These are phyloP conservation scores for Nematostella vectensis DNA, from an alignment of 92 coral and sea anemone genomes.

Conservation along the genomic window DNA sequence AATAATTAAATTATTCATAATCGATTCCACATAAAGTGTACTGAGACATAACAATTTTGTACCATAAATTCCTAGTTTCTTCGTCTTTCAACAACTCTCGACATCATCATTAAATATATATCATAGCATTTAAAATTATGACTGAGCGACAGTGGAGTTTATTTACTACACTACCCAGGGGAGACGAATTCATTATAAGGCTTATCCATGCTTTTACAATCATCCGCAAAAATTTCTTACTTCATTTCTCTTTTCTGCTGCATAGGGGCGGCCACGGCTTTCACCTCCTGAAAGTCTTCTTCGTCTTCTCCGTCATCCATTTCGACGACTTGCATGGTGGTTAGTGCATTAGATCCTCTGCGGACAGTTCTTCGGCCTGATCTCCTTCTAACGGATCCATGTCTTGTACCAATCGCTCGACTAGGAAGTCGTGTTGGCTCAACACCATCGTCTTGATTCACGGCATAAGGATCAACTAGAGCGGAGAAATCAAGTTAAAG, in stretches of 20 bases:
- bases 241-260: slow-evolving; percentile 37
- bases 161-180: too few relatives aligned
- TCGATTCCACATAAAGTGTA: too few relatives aligned
- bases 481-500: not conserved
- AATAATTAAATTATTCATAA: too few relatives aligned
- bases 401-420: slow-evolving; percentile 11
- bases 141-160: too few relatives aligned
- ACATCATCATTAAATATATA: too few relatives aligned
- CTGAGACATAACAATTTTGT: too few relatives aligned
- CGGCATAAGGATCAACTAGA: slow-evolving; percentile 23
- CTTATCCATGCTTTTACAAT: too few relatives aligned
- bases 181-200: too few relatives aligned
- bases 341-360: slow-evolving; percentile 5
- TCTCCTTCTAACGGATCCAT: slow-evolving; percentile 23
- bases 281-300: slow-evolving; percentile 14
- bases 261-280: slow-evolving; percentile 54
- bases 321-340: slow-evolving; percentile 6
- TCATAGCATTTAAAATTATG: too few relatives aligned
- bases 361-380: slow-evolving; percentile 1
- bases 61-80: too few relatives aligned
- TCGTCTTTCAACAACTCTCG: too few relatives aligned
- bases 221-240: too few relatives aligned
- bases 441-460: slow-evolving; percentile 14
- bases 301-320: slow-evolving; percentile 12
- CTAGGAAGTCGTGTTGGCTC: slow-evolving; percentile 25